Conservation (phyloP, 1,140 invertebrate species). For the Lepidostoma basale region DNA sequence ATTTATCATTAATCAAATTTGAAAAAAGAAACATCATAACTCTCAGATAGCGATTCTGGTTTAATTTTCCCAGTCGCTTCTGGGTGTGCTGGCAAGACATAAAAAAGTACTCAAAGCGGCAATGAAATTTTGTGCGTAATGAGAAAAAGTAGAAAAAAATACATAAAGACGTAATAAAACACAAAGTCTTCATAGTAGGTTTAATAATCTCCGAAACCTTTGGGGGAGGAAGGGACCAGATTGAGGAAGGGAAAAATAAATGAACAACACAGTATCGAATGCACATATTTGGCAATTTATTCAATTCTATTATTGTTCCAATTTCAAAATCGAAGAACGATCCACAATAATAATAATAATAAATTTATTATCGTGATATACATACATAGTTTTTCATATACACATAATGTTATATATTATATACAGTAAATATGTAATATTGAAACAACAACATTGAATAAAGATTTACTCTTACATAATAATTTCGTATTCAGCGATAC, state of each 20-base stretch:
- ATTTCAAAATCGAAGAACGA: slow-evolving; percentile 43
- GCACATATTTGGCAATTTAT: slow-evolving; percentile 39
- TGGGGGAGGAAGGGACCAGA: not conserved
- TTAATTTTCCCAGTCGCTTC: too few relatives aligned
- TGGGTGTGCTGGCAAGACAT: too few relatives aligned
- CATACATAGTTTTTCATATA: slow-evolving; percentile 32
- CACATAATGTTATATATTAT: slow-evolving; percentile 35
- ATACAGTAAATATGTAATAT: slow-evolving; percentile 37
- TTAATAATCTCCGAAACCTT: not conserved
- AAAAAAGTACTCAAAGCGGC: too few relatives aligned
- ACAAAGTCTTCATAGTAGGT: too few relatives aligned
- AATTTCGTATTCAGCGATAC: slow-evolving; percentile 26
- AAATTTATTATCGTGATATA: slow-evolving; percentile 32
- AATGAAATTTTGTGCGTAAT: too few relatives aligned
- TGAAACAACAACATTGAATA: slow-evolving; percentile 46
- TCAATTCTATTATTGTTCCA: slow-evolving; percentile 39
- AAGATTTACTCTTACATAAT: slow-evolving; percentile 38
- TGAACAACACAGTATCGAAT: slow-evolving; percentile 29
- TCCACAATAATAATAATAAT: slow-evolving; percentile 24
- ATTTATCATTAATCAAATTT: too few relatives aligned
- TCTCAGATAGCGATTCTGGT: too few relatives aligned
- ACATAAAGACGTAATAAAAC: too few relatives aligned
- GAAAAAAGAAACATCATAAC: too few relatives aligned
- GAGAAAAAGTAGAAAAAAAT: too few relatives aligned
- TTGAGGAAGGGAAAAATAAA: slow-evolving; percentile 21